Conservation (phyloP, 2,888 invertebrate species). For the Sarcophaga subvicina region DNA sequence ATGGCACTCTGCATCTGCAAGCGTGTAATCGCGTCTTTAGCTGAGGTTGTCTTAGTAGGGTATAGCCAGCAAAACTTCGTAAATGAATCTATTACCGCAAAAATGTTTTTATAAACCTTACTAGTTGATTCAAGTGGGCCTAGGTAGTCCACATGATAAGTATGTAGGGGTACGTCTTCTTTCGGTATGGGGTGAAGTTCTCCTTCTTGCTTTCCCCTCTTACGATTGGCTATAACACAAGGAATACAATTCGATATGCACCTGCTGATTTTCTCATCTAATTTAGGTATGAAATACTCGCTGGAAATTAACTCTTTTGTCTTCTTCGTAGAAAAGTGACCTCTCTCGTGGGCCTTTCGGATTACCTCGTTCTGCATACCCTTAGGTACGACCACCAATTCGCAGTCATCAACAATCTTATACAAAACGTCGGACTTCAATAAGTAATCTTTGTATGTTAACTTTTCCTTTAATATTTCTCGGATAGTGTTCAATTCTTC, state of each 20-base stretch:
- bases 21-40: too few species aligned
- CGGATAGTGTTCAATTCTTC: conserved; percentile 61
- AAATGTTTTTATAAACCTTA: conserved; percentile 22
- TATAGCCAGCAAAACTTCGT: conserved; percentile 1
- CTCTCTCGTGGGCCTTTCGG: conserved; percentile 43
- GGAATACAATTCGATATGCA: conserved; percentile 49
- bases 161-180: conserved; percentile 56
- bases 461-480: conserved; percentile 39
- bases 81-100: background rate
- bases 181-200: conserved; percentile 54
- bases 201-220: conserved; percentile 59
- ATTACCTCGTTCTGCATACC: conserved; percentile 49
- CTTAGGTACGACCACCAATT: conserved; percentile 45
- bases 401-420: conserved; percentile 43
- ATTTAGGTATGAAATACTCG: conserved; percentile 53
- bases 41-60: too few species aligned
- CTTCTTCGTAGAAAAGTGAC: conserved; percentile 55
- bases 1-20: conserved; percentile 6
- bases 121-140: conserved; percentile 32
- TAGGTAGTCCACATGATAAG: conserved; percentile 47
- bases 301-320: conserved; percentile 50
- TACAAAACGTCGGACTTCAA: conserved; percentile 48
- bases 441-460: conserved; percentile 21
- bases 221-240: conserved; percentile 46
- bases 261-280: conserved; percentile 56